A percentile compares a stretch with the other conserved stretches of the same genome.
These are phyloP conservation scores for Ormyrus rosae DNA, from an alignment of 2,888 invertebrate genomes.

Conservation along the genomic window DNA sequence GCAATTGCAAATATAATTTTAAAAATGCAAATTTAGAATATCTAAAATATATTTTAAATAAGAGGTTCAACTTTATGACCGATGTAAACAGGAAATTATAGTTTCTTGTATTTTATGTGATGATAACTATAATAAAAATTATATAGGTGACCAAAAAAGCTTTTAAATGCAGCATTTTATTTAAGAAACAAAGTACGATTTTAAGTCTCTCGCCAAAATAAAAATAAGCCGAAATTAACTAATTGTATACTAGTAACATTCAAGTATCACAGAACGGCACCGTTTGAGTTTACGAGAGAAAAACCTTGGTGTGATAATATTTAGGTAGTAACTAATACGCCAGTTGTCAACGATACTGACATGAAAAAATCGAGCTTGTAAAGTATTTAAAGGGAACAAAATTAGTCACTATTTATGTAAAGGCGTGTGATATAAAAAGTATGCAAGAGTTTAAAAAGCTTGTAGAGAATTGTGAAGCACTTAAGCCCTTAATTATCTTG, in stretches of 20 bases:
- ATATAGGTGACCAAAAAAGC: conserved; percentile 55
- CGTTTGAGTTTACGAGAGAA: conserved; percentile 31
- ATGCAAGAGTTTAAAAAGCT: conserved; percentile 54
- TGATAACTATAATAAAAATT: conserved; percentile 51
- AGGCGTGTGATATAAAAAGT: conserved; percentile 57
- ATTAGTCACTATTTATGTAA: conserved; percentile 69
- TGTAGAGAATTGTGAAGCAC: conserved; percentile 51
- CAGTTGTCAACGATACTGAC: conserved; percentile 56
- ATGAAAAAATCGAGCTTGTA: conserved; percentile 61
- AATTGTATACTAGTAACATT: conserved; percentile 42
- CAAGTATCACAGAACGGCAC: conserved; percentile 43
- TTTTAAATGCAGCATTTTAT: conserved; percentile 54
- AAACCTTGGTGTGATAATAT: conserved; percentile 64
- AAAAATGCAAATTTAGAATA: too few relatives aligned
- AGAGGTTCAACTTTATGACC: conserved; percentile 36
- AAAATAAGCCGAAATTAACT: conserved; percentile 34
- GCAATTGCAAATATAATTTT: too few relatives aligned
- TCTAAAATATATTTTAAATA: neutral
- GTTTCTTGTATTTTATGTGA: conserved; percentile 55
- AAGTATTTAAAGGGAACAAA: conserved; percentile 71
- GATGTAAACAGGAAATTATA: conserved; percentile 46
- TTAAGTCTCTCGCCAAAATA: conserved; percentile 50
- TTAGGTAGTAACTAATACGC: conserved; percentile 64
- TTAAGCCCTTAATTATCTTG: conserved; percentile 51
- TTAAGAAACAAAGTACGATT: conserved; percentile 46